Evolutionary conservation across 2,797 vertebrate species (phyloP), one percentile per base, ranked within the genome.

Genomic region (Phylloscopus collybita): DNA sequence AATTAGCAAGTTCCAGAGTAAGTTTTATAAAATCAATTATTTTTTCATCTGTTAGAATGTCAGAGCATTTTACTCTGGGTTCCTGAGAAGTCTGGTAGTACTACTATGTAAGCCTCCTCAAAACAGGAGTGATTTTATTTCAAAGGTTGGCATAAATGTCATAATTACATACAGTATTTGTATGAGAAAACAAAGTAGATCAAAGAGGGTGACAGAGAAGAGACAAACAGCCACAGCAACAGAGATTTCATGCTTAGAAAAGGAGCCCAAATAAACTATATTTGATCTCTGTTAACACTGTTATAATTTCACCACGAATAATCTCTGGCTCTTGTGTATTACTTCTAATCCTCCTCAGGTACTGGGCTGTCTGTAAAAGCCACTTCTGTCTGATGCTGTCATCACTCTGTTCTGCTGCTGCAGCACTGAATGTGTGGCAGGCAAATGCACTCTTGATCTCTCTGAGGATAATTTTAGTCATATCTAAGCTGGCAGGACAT

Each of bases 181-280:
- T 95, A 92, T 95, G 40, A 92, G 82, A 92, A 94, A 96, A 96
- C 89, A 96, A 97, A 96, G 91, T 84, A 97, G 96, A 97, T 97
- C 97, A 97, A 97, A 98, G 97, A 94, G 27, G 72, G 32, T 97
- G 95, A 96, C 91, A 93, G 92, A 96, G 94, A 94, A 95, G 72
- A 97, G 91, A 96, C 94, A 97, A 96, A 95, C 93, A 96, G 79
- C 96, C 91, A 82, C 88, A 95, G 73, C 71, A 95, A 97, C 90
- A 97, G 87, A 97, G 85, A 79, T 93, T 94, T 96, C 95, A 71
- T 80, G 70, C 97, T 96, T 79, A 81, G 92, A 94, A 82, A 91
- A 86, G 73, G 66, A 96, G 40, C 59, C 84, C 92, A 94, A 96
- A 95, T 96, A 94, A 97, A 96, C 96, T 96, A 96, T 74, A 97